Evolutionary conservation across 2,113 vertebrate genomes (phyloP), one percentile per base, ranked within the genome.

Genomic region (Dendrocopos noguchii): DNA sequence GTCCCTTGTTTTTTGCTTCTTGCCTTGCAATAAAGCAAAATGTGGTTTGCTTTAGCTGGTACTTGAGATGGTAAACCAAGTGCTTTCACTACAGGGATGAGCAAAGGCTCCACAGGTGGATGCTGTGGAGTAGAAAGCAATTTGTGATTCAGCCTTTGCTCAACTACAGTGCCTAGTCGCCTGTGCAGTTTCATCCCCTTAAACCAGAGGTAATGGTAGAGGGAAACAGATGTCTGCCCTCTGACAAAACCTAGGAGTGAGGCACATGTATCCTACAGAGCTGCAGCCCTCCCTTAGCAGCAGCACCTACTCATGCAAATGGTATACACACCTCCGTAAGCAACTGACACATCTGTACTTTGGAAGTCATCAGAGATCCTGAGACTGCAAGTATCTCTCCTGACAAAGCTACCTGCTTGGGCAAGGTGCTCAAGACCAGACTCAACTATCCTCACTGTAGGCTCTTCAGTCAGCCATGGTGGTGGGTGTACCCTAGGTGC

Each of bases 61-160:
- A 3, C 21, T 59, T 0, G 0, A 22, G 42, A 31, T 27, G 22
- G 24, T 42, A 83, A 70, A 63, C 4, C 1, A 14, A 73, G 14
- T 10, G 36, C 27, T 68, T 79, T 34, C 19, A 2, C 75, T 80
- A 4, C 0, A 0, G 36, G 1, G 1, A 12, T 31, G 36, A 80
- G 77, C 42, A 50, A 33, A 66, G 60, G 47, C 28, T 82, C 19
- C 20, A 15, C 24, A 14, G 2, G 1, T 19, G 72, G 47, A n/a
- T 3, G 0, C 64, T 31, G 8, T 1, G 24, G 15, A 52, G 27
- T 66, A 9, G 10, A 46, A n/a, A 59, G 17, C 3, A 13, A 79
- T 60, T 36, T 0, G 0, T 70, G 59, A 66, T 44, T 53, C 60
- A 22, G 8, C 44, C 15, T 31, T 55, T 50, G 33, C 21, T 0